phyloP scores from a whole-genome alignment of 2,888 invertebrate species.

The Platycheirus albimanus region DNA sequence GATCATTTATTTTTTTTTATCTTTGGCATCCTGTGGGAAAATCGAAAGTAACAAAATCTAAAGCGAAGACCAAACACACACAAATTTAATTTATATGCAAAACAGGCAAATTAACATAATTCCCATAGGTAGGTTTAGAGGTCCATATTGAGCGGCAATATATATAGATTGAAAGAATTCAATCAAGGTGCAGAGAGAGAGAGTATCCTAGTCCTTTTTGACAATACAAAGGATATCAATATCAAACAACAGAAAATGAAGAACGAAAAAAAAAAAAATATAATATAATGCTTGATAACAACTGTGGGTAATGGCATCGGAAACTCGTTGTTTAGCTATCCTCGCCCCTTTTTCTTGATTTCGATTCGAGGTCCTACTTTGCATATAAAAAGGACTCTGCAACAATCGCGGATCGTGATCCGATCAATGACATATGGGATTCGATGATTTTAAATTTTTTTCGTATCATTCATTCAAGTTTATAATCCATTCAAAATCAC shows the following conservation, averaged over 20 bases:
- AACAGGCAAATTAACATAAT: constrained; percentile 64
- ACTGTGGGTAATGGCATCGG: constrained; percentile 67
- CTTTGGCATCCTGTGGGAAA: constrained; percentile 64
- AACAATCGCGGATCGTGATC: constrained; percentile 71
- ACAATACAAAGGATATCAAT: constrained; percentile 66
- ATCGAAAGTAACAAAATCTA: too few species aligned
- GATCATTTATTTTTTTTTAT: constrained; percentile 32
- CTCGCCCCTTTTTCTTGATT: constrained; percentile 63
- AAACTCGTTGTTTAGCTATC: constrained; percentile 70
- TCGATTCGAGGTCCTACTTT: constrained; percentile 41
- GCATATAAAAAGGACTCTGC: constrained; percentile 58
- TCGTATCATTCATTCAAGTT: not conserved
- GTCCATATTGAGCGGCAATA: constrained; percentile 45
- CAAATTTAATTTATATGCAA: constrained; percentile 57
- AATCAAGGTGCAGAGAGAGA: constrained; percentile 73
- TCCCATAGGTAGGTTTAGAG: constrained; percentile 60
- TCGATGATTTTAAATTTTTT: constrained; percentile 22
- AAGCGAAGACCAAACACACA: too few species aligned
- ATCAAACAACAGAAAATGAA: constrained; percentile 45
- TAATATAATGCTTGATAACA: constrained; percentile 64
- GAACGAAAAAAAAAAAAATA: constrained; percentile 29
- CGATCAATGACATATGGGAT: constrained; percentile 69
- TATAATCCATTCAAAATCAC: not conserved
- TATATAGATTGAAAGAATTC: constrained; percentile 61
- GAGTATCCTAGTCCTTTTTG: constrained; percentile 38